Conservation (phyloP, 2,888 invertebrate genomes). For the Hyppa rectilinea region DNA sequence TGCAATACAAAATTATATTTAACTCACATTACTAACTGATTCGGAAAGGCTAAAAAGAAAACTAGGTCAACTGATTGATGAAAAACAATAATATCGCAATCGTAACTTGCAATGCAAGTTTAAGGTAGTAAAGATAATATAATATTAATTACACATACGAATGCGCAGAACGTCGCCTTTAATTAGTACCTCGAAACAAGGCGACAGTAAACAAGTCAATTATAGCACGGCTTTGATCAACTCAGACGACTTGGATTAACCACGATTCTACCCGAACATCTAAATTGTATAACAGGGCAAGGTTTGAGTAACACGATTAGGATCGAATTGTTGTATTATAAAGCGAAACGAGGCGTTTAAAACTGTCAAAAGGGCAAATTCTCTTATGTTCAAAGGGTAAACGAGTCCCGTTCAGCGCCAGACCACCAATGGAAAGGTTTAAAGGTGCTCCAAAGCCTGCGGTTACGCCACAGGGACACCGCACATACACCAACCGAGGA, state of each 20-base stretch:
- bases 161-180: conserved; percentile 13
- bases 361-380: conserved; percentile 42
- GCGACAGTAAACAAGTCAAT: conserved; percentile 34
- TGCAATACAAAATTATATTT: conserved; percentile 10
- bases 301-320: conserved; percentile 21
- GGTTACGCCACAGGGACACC: conserved; percentile 44
- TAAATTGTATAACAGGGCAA: conserved; percentile 43
- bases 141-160: conserved; percentile 20
- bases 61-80: conserved; percentile 5
- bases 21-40: not conserved
- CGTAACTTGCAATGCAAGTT: conserved; percentile 5
- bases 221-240: conserved; percentile 35
- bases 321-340: conserved; percentile 23
- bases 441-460: conserved; percentile 58
- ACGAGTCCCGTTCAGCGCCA: conserved; percentile 17
- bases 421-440: conserved; percentile 45
- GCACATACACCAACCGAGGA: conserved; percentile 33
- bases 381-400: conserved; percentile 33
- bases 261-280: conserved; percentile 25
- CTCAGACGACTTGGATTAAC: conserved; percentile 28
- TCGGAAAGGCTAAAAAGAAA: not conserved
- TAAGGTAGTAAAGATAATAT: conserved; percentile 4
- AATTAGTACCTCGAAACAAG: conserved; percentile 28
- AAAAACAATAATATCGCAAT: conserved; percentile 4
- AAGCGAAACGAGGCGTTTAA: conserved; percentile 12